A percentile compares a stretch with the other conserved stretches of the same genome.
These are phyloP conservation scores for Trematomus loennbergii DNA, from an alignment of 2,113 vertebrate genomes.

Conservation along the genomic window DNA sequence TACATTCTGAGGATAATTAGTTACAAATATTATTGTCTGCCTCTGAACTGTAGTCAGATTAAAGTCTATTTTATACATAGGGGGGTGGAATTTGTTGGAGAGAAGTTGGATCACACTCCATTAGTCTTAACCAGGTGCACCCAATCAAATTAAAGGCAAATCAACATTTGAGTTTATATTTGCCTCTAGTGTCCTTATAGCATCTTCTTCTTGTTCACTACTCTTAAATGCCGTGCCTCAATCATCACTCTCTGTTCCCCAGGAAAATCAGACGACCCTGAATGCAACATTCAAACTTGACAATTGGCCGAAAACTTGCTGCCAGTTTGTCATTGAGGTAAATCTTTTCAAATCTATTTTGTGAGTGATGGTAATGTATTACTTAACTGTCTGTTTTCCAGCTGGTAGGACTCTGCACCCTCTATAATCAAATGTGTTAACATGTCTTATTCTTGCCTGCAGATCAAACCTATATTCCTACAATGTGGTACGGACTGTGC, in stretches of 20 bases:
- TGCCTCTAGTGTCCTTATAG: neutral
- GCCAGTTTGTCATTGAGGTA: constrained; percentile 75
- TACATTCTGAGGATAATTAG: no score
- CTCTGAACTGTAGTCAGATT: no score
- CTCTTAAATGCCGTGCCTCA: neutral
- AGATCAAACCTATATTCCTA: constrained; percentile 81
- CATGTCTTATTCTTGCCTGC: constrained; percentile 10
- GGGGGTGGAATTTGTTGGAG: no score
- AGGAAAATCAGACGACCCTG: constrained; percentile 55
- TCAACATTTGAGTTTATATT: no score
- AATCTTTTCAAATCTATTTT: neutral
- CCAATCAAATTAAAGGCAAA: no score
- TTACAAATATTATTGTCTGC: no score
- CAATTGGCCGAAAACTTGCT: constrained; percentile 72
- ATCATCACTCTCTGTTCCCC: neutral
- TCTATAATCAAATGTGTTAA: neutral
- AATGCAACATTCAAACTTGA: constrained; percentile 66
- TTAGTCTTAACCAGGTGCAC: no score
- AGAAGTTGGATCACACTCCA: no score
- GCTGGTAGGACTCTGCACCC: neutral
- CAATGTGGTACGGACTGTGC: constrained; percentile 79
- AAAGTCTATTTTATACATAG: no score
- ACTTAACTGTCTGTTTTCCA: neutral
- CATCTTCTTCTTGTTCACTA: neutral
- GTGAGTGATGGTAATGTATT: neutral